phyloP scores from a whole-genome alignment of 2,113 vertebrate species.

The Callocephalon fimbriatum region DNA sequence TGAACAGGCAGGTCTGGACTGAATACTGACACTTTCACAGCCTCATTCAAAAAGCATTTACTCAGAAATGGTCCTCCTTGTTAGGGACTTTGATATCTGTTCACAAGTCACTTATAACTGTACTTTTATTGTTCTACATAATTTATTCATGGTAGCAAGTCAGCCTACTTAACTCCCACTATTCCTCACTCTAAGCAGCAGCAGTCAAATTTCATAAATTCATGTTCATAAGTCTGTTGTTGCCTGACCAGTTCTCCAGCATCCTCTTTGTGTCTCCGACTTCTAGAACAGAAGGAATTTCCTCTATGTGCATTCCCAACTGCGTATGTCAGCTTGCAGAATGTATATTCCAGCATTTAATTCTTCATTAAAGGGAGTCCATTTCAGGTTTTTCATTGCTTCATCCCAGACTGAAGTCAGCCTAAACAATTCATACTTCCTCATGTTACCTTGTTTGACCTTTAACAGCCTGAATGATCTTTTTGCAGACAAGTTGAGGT shows the following conservation, averaged over 20 bases:
- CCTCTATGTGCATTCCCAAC: fast-evolving
- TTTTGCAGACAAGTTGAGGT: neutral
- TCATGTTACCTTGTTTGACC: neutral
- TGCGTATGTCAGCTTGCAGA: neutral
- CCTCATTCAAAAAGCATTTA: neutral
- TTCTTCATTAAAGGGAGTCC: neutral
- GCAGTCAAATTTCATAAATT: neutral
- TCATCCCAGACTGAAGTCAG: neutral
- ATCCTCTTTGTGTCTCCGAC: neutral
- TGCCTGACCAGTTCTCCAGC: neutral
- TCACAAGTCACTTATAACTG: neutral
- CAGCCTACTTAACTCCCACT: neutral
- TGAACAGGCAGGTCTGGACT: neutral
- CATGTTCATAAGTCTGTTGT: neutral
- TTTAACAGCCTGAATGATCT: neutral
- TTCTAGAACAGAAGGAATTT: neutral
- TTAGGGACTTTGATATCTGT: neutral
- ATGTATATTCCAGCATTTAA: neutral
- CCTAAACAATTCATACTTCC: neutral
- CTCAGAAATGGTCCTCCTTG: neutral
- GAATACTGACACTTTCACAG: neutral
- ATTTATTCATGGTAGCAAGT: neutral
- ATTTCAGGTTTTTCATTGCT: neutral
- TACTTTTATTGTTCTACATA: neutral
- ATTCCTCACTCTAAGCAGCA: neutral